Evolutionary conservation across 2,797 vertebrate genomes (phyloP), one percentile per base, ranked within the genome.

Genomic region (Tiaroga cobitis): DNA sequence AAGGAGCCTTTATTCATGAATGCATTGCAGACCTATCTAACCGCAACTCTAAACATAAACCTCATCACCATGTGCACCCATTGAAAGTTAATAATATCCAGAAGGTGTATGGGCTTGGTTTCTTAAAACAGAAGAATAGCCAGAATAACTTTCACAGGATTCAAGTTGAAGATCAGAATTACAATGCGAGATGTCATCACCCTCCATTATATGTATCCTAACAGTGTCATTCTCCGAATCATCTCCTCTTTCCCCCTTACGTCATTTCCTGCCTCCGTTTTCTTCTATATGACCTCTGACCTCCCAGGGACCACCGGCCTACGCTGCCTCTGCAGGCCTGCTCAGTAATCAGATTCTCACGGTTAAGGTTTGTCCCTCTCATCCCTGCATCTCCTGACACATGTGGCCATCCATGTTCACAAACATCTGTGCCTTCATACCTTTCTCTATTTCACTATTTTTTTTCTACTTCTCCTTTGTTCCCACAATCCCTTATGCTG

Each of bases 271-370:
- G 80, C 54, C 63, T 81, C 49, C 80, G 68, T 89, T 86, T 86
- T 85, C 81, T 87, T 39, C 83, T 85, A 39, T 19, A 77, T 87
- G 88, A 84, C 76, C 87, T 79, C 91, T 87, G 80, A 91, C 86
- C 90, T 88, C 80, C 88, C 91, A 95, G 95, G 94, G 95, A 87
- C 94, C 90, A 82, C 92, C 94, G 87, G 91, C 91, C 88, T 91
- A 93, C 84, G 87, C 82, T 91, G 87, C 91, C 85, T 93, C 91
- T 65, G 94, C 94, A 90, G 91, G 93, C 90, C 94, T 95, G 74
- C 94, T 94, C 91, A 96, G 94, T 95, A 96, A 96, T 94, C 95
- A 96, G 92, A 96, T 96, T 94, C 93, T 94, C 89, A 92, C 95
- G 51, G 92, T 95, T 86, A 95, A 96, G 94, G 95, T 96, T 95